Conservation (phyloP, 1,140 invertebrate species). For the Drosophila equinoxialis region DNA sequence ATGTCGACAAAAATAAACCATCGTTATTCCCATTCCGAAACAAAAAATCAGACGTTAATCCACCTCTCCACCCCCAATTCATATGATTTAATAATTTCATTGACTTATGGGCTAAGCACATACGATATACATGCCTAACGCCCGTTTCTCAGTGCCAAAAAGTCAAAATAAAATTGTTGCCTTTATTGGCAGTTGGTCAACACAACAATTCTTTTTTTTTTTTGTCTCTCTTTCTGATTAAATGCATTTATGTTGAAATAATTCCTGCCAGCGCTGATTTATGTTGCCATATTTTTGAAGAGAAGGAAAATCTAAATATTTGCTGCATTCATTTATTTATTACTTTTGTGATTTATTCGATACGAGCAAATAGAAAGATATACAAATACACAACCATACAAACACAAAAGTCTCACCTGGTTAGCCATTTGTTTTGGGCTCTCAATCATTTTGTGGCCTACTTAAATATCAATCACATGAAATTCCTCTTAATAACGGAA, state of each 20-base stretch:
- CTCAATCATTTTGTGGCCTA: slow-evolving; percentile 21
- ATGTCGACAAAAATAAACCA: slow-evolving; percentile 63
- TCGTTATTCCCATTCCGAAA: not conserved
- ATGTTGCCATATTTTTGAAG: slow-evolving; percentile 25
- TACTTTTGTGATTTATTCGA: slow-evolving; percentile 11
- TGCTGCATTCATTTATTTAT: slow-evolving; percentile 26
- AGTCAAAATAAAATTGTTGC: slow-evolving; percentile 41
- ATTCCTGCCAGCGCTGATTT: slow-evolving; percentile 42
- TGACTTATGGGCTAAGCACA: slow-evolving; percentile 48
- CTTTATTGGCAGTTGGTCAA: slow-evolving; percentile 45
- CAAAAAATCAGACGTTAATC: not conserved
- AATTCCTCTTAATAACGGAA: too few relatives aligned
- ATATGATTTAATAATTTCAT: slow-evolving; percentile 51
- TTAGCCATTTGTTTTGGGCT: slow-evolving; percentile 25
- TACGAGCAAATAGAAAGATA: not conserved
- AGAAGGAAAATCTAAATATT: slow-evolving; percentile 30
- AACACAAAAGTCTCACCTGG: slow-evolving; percentile 4
- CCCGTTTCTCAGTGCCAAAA: slow-evolving; percentile 33
- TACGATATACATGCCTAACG: not conserved
- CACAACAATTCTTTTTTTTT: slow-evolving; percentile 5
- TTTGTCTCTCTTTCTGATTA: slow-evolving; percentile 28
- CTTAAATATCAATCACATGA: slow-evolving; percentile 37
- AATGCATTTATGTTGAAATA: slow-evolving; percentile 32
- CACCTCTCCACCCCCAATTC: not conserved
- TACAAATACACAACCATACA: not conserved